Evolutionary conservation across 2,113 vertebrate genomes (phyloP).

Genomic region (Chaenogobius annularis): DNA sequence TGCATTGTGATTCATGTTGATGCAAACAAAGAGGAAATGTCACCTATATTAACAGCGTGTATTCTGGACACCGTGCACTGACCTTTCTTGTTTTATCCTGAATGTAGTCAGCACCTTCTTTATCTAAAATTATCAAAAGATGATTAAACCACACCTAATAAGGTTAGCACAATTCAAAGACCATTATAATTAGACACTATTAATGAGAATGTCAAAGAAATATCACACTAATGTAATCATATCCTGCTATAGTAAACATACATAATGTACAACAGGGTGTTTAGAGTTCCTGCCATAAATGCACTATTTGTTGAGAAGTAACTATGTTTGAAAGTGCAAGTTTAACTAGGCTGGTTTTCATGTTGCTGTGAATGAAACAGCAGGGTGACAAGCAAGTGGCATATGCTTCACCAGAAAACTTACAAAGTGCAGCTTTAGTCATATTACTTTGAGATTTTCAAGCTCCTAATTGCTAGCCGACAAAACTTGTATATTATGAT

Average conservation of each 20-base stretch:
- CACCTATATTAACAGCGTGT: constrained; percentile 28
- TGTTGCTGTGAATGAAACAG: background rate
- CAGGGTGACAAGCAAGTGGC: background rate
- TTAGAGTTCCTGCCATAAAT: no score
- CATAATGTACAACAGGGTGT: no score
- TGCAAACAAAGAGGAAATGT: constrained; percentile 41
- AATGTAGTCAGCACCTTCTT: background rate
- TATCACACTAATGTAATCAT: background rate
- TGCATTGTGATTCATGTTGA: constrained; percentile 58
- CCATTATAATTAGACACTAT: background rate
- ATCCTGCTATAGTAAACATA: background rate
- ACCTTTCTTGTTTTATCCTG: background rate
- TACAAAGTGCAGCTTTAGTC: no score
- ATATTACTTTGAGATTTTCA: no score
- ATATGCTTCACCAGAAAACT: no score
- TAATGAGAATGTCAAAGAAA: background rate
- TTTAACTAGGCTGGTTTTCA: background rate
- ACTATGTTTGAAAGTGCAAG: no score
- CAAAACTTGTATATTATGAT: no score
- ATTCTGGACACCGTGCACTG: constrained; percentile 6
- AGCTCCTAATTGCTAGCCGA: no score
- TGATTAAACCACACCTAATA: background rate
- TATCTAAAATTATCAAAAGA: background rate
- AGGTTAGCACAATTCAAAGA: background rate
- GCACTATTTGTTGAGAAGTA: no score